A percentile compares a stretch with the other conserved stretches of the same genome.
phyloP scores from a whole-genome alignment of 1,140 invertebrate genomes.

The Drosophila micromelanica region DNA sequence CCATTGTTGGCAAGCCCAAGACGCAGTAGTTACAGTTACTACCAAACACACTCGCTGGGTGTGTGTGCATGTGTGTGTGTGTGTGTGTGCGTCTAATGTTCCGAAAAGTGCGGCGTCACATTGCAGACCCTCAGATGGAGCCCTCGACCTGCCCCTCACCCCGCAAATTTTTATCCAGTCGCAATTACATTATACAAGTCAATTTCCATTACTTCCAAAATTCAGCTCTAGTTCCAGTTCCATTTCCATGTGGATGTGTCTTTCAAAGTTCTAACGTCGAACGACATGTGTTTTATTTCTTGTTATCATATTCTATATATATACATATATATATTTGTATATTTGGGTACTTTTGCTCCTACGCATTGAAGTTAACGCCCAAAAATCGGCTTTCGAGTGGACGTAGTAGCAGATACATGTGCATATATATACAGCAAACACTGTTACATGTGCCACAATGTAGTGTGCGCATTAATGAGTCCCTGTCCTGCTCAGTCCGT shows the following conservation, averaged over 20 bases:
- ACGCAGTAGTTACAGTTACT: conserved; percentile 66
- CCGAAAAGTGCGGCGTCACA: conserved; percentile 60
- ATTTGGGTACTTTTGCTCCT: background rate
- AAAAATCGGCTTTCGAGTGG: conserved; percentile 60
- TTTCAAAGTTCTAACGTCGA: conserved; percentile 21
- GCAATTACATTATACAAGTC: background rate
- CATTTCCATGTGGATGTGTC: conserved; percentile 1
- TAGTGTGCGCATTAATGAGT: conserved; percentile 59
- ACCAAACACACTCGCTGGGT: conserved; percentile 11
- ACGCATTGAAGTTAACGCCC: conserved; percentile 8
- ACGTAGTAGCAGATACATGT: background rate
- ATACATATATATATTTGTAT: background rate
- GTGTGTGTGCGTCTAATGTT: conserved; percentile 50
- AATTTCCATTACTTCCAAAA: background rate
- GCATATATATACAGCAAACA: background rate
- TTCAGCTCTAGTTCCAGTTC: conserved; percentile 9
- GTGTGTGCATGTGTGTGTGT: conserved; percentile 13
- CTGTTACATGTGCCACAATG: background rate
- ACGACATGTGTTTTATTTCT: conserved; percentile 37
- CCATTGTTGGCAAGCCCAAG: conserved; percentile 68
- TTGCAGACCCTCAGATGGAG: conserved; percentile 20
- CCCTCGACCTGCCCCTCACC: background rate
- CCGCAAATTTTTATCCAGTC: background rate
- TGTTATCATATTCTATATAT: background rate
- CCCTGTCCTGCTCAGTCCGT: background rate